A percentile compares a stretch with the other conserved stretches of the same genome.
Evolutionary conservation across 2,888 invertebrate genomes (phyloP).

Genomic region (Holacanthella duospinosa): DNA sequence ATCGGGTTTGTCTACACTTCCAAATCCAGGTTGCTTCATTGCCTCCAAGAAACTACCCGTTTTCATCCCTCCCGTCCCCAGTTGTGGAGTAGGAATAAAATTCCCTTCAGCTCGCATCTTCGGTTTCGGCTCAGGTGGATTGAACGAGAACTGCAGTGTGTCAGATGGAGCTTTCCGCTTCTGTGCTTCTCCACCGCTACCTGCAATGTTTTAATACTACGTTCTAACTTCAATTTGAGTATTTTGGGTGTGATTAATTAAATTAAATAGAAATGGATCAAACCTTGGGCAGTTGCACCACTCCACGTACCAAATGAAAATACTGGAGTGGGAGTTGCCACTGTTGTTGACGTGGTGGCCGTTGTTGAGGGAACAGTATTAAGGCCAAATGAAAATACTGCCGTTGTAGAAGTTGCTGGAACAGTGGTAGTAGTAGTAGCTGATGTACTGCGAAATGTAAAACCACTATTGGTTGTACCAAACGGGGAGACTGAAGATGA

Average conservation of each 20-base stretch:
- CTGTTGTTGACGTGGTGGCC: not conserved
- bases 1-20: not conserved
- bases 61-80: not conserved
- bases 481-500: not conserved
- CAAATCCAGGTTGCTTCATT: conserved; percentile 2
- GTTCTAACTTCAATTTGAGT: no score
- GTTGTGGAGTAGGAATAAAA: not conserved
- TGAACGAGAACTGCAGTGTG: not conserved
- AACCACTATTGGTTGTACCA: no score
- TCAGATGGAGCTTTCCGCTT: not conserved
- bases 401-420: not conserved
- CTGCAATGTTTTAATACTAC: not conserved
- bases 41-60: conserved; percentile 4
- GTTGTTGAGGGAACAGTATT: not conserved
- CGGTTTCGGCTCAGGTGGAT: not conserved
- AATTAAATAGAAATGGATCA: no score
- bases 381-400: not conserved
- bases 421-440: no score
- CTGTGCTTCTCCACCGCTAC: not conserved
- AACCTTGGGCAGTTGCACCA: no score
- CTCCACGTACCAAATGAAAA: not conserved
- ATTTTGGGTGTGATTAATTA: no score
- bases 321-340: not conserved
- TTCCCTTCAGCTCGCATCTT: not conserved
- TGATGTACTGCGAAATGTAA: no score